Percentiles rank a stretch among this genome's conserved stretches.
These are phyloP conservation scores for Perognathus longimembris DNA, from an alignment of 2,113 vertebrate species.

Conservation along the genomic window DNA sequence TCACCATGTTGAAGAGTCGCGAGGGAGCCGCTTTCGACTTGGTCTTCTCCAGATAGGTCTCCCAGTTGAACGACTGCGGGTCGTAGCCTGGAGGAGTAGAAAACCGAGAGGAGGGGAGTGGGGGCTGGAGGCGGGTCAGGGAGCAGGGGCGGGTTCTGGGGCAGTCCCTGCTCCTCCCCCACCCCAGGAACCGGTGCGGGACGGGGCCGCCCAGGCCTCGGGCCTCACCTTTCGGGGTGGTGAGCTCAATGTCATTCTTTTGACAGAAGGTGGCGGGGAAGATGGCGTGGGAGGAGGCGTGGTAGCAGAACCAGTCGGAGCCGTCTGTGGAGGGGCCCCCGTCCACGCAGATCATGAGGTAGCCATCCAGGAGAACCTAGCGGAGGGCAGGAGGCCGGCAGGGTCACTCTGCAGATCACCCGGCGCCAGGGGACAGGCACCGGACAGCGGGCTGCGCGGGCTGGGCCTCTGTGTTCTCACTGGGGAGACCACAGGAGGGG, in stretches of 20 bases:
- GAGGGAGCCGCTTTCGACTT: slow-evolving; percentile 88
- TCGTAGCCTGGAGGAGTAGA: slow-evolving; percentile 88
- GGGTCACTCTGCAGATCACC: not conserved
- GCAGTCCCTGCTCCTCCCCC: not conserved
- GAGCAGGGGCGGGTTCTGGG: accelerated
- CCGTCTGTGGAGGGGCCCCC: slow-evolving; percentile 87
- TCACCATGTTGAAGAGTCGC: slow-evolving; percentile 94
- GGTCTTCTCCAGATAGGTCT: slow-evolving; percentile 91
- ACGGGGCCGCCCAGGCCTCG: not conserved
- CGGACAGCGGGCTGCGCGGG: not conserved
- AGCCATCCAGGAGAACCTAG: slow-evolving; percentile 95
- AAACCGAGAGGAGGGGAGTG: not conserved
- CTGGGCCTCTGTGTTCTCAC: not conserved
- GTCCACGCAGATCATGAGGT: slow-evolving; percentile 97
- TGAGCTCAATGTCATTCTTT: slow-evolving; percentile 92
- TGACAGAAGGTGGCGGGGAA: slow-evolving; percentile 94
- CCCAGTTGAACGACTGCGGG: slow-evolving; percentile 91
- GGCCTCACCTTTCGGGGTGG: slow-evolving; percentile 90
- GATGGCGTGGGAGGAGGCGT: slow-evolving; percentile 94
- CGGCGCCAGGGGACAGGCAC: too few species aligned
- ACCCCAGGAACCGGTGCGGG: too few species aligned
- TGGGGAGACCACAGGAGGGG: too few species aligned
- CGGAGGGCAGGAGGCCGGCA: too few species aligned
- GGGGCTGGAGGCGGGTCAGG: accelerated
- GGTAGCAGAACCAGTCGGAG: slow-evolving; percentile 96